These are phyloP conservation scores for Potamilus streckersoni DNA, from an alignment of 1,140 invertebrate species.

Conservation along the genomic window DNA sequence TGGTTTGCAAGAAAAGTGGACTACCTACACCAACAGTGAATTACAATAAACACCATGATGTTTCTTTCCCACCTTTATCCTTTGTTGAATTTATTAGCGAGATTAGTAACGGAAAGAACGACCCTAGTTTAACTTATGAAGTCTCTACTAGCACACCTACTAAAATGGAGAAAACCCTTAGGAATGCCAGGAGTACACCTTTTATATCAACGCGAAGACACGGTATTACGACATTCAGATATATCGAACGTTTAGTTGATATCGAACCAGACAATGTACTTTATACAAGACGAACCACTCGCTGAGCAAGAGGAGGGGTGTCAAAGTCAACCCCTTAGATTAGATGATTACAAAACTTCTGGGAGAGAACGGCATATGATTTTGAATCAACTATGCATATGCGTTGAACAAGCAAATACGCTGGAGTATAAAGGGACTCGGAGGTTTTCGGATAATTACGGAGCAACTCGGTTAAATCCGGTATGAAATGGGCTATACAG, in stretches of 20 bases:
- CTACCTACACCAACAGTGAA: not conserved
- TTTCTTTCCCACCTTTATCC: constrained; percentile 8
- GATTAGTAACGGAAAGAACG: constrained; percentile 2
- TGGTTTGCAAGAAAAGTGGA: constrained; percentile 13
- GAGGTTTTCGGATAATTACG: too few species aligned
- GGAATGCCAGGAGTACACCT: too few species aligned
- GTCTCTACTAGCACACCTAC: too few species aligned
- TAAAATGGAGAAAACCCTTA: too few species aligned
- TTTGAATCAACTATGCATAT: constrained; percentile 17
- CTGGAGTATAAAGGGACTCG: too few species aligned
- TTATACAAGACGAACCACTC: not conserved
- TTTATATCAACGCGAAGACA: too few species aligned
- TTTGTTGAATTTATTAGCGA: constrained; percentile 12
- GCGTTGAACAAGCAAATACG: constrained; percentile 7
- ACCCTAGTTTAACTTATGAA: not conserved
- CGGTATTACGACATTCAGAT: too few species aligned
- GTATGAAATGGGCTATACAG: too few species aligned
- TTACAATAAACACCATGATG: not conserved
- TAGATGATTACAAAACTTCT: constrained; percentile 17
- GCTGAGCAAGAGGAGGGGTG: constrained; percentile 10
- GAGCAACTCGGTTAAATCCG: too few species aligned
- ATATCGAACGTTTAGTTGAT: too few species aligned
- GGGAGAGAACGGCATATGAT: constrained; percentile 32
- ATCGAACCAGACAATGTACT: not conserved
- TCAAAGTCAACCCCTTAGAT: not conserved